A percentile compares a stretch with the other conserved stretches of the same genome.
These are phyloP conservation scores for Homarus gammarus DNA, from an alignment of 2,888 invertebrate species.

Conservation along the genomic window DNA sequence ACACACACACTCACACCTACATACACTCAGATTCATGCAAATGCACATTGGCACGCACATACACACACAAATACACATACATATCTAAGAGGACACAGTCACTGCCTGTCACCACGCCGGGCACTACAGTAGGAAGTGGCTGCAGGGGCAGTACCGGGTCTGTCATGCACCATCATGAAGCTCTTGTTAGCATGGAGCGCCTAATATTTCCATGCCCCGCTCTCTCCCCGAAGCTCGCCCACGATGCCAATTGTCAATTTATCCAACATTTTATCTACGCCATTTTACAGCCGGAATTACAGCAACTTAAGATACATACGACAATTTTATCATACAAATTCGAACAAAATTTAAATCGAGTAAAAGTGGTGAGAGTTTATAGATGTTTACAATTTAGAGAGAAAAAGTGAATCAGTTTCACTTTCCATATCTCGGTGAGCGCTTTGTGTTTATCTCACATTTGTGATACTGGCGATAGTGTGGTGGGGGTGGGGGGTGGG, in stretches of 20 bases:
- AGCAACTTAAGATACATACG: too few relatives aligned
- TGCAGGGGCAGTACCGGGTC: too few relatives aligned
- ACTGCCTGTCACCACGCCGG: too few relatives aligned
- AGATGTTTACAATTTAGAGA: too few relatives aligned
- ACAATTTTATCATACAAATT: too few relatives aligned
- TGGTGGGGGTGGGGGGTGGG: too few relatives aligned
- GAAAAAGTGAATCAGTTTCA: background rate
- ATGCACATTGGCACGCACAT: background rate
- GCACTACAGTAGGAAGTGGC: too few relatives aligned
- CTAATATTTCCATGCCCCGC: background rate
- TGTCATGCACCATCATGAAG: too few relatives aligned
- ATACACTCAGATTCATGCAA: background rate
- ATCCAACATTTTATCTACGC: background rate
- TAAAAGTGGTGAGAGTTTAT: too few relatives aligned
- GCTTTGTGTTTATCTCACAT: background rate
- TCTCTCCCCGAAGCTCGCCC: background rate
- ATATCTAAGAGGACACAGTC: background rate
- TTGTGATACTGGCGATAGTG: background rate
- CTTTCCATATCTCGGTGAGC: background rate
- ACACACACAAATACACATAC: background rate
- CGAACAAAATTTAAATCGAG: too few relatives aligned
- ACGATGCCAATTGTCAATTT: background rate
- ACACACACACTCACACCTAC: background rate
- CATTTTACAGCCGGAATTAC: too few relatives aligned
- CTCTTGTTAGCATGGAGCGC: too few relatives aligned